These are phyloP conservation scores for Orthonyx spaldingii DNA, from an alignment of 2,113 vertebrate species.

Conservation along the genomic window DNA sequence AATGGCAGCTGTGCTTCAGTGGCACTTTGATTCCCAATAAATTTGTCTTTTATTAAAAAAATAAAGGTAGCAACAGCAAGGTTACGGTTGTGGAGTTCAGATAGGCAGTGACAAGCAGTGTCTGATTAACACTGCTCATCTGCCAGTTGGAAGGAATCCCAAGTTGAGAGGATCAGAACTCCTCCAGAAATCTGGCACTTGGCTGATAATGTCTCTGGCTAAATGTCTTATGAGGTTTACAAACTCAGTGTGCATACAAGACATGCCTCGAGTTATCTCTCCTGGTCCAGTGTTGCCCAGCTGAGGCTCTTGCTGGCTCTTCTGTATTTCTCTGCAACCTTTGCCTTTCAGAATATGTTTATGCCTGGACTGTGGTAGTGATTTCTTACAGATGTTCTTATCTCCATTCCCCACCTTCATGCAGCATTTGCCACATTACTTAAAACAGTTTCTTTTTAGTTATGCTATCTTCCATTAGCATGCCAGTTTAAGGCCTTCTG, in stretches of 20 bases:
- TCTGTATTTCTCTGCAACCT: slow-evolving; percentile 15
- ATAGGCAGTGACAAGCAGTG: slow-evolving; percentile 34
- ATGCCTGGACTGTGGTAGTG: neutral
- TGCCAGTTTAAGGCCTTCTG: neutral
- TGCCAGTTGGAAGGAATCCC: slow-evolving; percentile 56
- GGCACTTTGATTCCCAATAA: neutral
- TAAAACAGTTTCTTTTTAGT: neutral
- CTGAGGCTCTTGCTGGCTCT: slow-evolving; percentile 43
- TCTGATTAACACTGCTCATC: slow-evolving; percentile 53
- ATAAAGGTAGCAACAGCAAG: slow-evolving; percentile 11
- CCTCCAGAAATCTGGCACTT: slow-evolving; percentile 57
- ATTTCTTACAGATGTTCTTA: slow-evolving; percentile 2
- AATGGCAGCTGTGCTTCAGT: slow-evolving; percentile 36
- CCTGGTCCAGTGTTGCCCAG: neutral
- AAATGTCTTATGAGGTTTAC: neutral
- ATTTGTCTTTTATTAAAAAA: slow-evolving; percentile 45
- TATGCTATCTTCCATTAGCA: neutral
- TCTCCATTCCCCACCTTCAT: neutral
- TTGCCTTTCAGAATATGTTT: slow-evolving; percentile 11
- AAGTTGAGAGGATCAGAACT: slow-evolving; percentile 48
- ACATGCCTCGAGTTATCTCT: slow-evolving; percentile 10
- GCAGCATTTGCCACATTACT: neutral
- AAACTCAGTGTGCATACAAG: neutral
- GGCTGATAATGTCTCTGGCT: slow-evolving; percentile 60
- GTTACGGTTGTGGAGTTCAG: slow-evolving; percentile 6